Base-by-base conservation (phyloP, 1,140 invertebrate species). In the Brachionus angularis region DNA sequence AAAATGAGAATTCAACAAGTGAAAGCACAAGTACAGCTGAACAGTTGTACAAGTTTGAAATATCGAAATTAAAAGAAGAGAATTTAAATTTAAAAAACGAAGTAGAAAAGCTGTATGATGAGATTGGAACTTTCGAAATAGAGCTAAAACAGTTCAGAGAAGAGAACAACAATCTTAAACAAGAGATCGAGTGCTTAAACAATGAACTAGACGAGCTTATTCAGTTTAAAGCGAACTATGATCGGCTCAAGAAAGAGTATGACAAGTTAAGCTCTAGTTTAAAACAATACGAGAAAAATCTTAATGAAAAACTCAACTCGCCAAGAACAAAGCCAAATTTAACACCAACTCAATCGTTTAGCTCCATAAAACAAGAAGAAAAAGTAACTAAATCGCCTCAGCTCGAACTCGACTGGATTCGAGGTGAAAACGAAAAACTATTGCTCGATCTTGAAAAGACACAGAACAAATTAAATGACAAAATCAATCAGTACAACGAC, bases 131-230 rank as follows among this genome's bases (percentile, higher is more conserved):
- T 31, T 34, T 46, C 23, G 62, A 67, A 16, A 33, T 33, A 8
- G 62, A 67, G 14, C 23, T 18, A 31, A 67, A 67, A 33, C 27
- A 67, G 29, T 33, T 29, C 3, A 67, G 29, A 47, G 62, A 46
- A 12, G 42, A 67, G 12, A 67, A 27, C 31, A 47, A 67, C 34
- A 67, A 23, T 23, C 33, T 33, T n/a, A 39, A 34, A 12, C 18
- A 21, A 3, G 62, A 67, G 47, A 47, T 67, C 14, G 62, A 67
- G 33, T 23, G 18, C 7, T 34, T 67, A 23, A 67, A 67, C 42
- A 67, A 67, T 27, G 62, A 67, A 67, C 42, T 67, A 5, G 62
- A 67, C 29, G 62, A 67, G 16, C 47, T 67, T 39, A 46, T 67
- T 25, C 62, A 67, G 31, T 67, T 34, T 27, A 67, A 67, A 47